Conservation (phyloP, 2,113 vertebrate species). For the Sisor rabdophorus region DNA sequence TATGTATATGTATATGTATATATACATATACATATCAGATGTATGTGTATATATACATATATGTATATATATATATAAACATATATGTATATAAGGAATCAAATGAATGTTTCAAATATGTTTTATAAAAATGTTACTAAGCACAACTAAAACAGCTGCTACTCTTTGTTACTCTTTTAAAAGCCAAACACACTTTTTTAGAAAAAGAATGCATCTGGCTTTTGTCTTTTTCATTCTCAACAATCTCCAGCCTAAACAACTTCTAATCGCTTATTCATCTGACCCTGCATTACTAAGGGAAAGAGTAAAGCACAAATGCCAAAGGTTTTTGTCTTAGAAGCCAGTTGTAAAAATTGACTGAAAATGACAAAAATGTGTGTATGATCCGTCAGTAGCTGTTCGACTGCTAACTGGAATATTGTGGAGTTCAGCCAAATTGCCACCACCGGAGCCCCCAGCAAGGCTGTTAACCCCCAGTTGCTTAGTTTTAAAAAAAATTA, state of each 20-base stretch:
- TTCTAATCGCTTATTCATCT: constrained; percentile 24
- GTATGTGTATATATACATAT: too few relatives aligned
- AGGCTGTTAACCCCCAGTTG: too few relatives aligned
- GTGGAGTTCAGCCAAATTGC: constrained; percentile 1
- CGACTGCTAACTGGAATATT: too few relatives aligned
- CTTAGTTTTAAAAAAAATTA: too few relatives aligned
- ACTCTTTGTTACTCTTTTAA: constrained; percentile 8
- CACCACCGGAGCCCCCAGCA: too few relatives aligned
- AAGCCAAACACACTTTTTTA: constrained; percentile 31
- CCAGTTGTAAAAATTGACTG: constrained; percentile 10
- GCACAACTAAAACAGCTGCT: not conserved
- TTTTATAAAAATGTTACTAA: not conserved
- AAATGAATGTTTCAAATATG: too few relatives aligned
- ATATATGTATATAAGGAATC: too few relatives aligned
- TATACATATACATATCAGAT: too few relatives aligned
- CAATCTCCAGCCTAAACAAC: constrained; percentile 11
- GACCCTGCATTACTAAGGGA: constrained; percentile 19
- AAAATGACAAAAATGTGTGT: constrained; percentile 53
- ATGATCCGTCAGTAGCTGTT: constrained; percentile 16
- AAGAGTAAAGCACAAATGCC: constrained; percentile 11
- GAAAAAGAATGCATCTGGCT: constrained; percentile 21
- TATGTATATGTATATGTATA: too few relatives aligned
- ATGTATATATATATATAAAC: too few relatives aligned
- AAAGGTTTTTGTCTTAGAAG: constrained; percentile 9
- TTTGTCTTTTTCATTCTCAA: constrained; percentile 29